Percentiles rank a stretch among this genome's conserved stretches.
These are phyloP conservation scores for Lemur catta DNA, from an alignment of 2,797 vertebrate species.

Conservation along the genomic window DNA sequence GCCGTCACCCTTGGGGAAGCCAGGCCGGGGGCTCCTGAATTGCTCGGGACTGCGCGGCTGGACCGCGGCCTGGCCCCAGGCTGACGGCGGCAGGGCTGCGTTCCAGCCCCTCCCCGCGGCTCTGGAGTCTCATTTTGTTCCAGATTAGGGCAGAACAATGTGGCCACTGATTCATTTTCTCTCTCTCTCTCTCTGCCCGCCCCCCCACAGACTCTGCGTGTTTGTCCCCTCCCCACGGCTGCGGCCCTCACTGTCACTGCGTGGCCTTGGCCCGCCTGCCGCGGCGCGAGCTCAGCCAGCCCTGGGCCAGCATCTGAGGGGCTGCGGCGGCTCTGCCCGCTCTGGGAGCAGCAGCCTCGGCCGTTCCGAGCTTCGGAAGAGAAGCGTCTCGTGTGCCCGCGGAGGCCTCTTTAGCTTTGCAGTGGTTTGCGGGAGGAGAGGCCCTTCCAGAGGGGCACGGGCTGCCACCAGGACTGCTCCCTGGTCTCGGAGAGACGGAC, in stretches of 20 bases:
- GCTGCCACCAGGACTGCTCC: not conserved
- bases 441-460: rapidly evolving
- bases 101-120: not conserved
- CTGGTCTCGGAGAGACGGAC: not conserved
- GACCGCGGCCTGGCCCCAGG: too few species aligned
- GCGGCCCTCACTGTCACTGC: not conserved
- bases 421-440: not conserved
- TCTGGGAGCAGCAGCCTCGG: not conserved
- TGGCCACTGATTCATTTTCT: not conserved
- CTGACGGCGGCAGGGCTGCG: too few species aligned
- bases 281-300: rapidly evolving
- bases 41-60: too few species aligned
- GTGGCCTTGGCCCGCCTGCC: not conserved
- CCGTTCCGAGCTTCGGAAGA: not conserved
- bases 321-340: rapidly evolving
- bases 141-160: not conserved
- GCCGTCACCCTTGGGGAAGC: not conserved
- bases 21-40: not conserved
- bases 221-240: not conserved
- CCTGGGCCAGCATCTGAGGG: not conserved
- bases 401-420: not conserved
- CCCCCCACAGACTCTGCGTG: not conserved
- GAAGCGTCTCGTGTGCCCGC: not conserved
- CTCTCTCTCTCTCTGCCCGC: not conserved
- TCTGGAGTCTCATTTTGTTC: not conserved